Base-by-base conservation (phyloP, 2,888 invertebrate species). In the Leucophenga maculata region DNA sequence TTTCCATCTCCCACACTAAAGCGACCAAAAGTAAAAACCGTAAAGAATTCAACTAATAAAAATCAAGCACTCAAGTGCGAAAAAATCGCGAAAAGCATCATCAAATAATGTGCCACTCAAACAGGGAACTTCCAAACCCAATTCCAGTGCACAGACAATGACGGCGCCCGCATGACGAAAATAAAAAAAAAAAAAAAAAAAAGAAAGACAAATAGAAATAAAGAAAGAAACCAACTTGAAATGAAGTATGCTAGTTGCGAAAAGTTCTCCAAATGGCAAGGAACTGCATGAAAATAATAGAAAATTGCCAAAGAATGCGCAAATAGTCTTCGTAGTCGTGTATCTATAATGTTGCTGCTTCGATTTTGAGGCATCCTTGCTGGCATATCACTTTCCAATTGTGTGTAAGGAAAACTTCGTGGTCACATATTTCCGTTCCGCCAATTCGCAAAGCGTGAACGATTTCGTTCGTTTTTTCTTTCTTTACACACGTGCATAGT, bases 1-100 rank as follows among this genome's bases (percentile, higher is more conserved):
- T 46, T 22, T 64, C 26, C 18, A n/a, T 11, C 32, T 32, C 3
- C 16, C 50, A 50, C 6, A 4, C 50, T 8, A 64, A 3, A 22
- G 32, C 31, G 46, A 22, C 4, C 46, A 46, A 44, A 22, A 59
- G 16, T 72, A 66, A 72, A 77, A 81, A 82, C 85, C 83, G 83
- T 80, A 85, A 86, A 86, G 86, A 87, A 87, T 88, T 87, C 85
- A 85, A 86, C 87, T 87, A 87, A 87, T 87, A 87, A 87, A 88
- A 87, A 88, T 87, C 85, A 86, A 80, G 79, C 88, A 87, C 84
- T 87, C 87, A 86, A 87, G 87, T 88, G 88, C 86, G 86, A 88
- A 87, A 88, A 86, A 86, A 86, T 86, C 86, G 86, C 86, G 86
- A 82, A 85, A 82, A 86, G 86, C 84, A 86, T 86, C 85, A 84